phyloP scores from a whole-genome alignment of 2,797 vertebrate species.

The Rhinichthys osculus region DNA sequence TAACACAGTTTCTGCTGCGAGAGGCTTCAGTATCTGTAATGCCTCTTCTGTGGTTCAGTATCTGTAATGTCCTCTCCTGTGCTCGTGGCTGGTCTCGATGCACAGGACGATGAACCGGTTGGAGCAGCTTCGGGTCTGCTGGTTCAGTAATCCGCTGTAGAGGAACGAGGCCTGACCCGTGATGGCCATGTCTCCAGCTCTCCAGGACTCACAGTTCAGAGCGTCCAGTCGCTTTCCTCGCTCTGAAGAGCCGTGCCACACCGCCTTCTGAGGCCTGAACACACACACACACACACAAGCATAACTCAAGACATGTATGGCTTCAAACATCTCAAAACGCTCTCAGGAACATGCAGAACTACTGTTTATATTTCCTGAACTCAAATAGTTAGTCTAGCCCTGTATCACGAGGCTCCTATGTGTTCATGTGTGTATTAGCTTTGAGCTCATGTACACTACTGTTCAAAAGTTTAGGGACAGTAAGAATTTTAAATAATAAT shows the following conservation, averaged over 20 bases:
- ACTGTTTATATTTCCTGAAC: background rate
- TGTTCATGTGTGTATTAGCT: too few species aligned
- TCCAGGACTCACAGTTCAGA: constrained; percentile 94
- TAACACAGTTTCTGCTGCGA: constrained; percentile 51
- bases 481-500: too few species aligned
- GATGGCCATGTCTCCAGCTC: constrained; percentile 80
- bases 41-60: constrained; percentile 46
- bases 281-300: background rate
- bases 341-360: too few species aligned
- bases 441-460: too few species aligned
- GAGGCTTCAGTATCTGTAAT: constrained; percentile 40
- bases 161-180: constrained; percentile 89
- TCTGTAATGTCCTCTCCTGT: constrained; percentile 51
- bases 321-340: background rate
- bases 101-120: constrained; percentile 91
- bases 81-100: constrained; percentile 83
- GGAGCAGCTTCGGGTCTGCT: constrained; percentile 89
- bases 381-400: background rate
- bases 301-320: background rate
- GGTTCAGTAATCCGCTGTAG: constrained; percentile 87
- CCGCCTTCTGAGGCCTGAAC: constrained; percentile 90
- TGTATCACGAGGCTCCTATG: background rate
- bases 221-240: constrained; percentile 82
- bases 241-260: constrained; percentile 92
- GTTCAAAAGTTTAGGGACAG: too few species aligned